Percentiles rank a stretch among this genome's conserved stretches.
Evolutionary conservation across 2,888 invertebrate genomes (phyloP).

Genomic region (Oxyteleia sp.): DNA sequence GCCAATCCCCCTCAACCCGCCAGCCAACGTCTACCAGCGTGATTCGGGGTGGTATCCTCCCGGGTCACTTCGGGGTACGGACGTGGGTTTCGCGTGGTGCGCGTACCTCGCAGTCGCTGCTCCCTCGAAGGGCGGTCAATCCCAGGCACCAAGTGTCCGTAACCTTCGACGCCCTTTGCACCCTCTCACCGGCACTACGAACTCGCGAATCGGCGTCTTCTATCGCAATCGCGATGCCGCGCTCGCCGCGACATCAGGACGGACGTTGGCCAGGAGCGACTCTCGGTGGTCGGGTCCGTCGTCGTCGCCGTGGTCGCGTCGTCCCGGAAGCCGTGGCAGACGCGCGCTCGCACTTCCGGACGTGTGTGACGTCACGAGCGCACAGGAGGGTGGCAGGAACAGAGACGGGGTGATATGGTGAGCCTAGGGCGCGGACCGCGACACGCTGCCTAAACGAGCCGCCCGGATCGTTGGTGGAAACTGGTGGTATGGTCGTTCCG

Average conservation of each 20-base stretch:
- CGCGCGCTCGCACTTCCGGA: slow-evolving; percentile 12
- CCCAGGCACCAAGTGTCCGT: slow-evolving; percentile 27
- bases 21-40: no score
- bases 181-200: slow-evolving; percentile 49
- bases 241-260: slow-evolving; percentile 52
- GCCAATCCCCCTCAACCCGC: no score
- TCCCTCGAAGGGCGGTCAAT: slow-evolving; percentile 13
- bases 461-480: slow-evolving; percentile 87
- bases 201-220: slow-evolving; percentile 42
- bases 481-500: slow-evolving; percentile 84
- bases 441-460: slow-evolving; percentile 85
- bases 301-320: slow-evolving; percentile 26
- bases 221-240: slow-evolving; percentile 27
- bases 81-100: slow-evolving; percentile 40
- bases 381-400: not conserved
- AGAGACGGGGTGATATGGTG: not conserved
- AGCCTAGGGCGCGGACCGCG: slow-evolving; percentile 64
- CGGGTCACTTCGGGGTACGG: slow-evolving; percentile 4
- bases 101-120: slow-evolving; percentile 43
- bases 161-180: slow-evolving; percentile 20
- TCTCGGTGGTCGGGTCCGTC: not conserved
- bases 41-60: not conserved
- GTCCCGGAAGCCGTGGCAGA: slow-evolving; percentile 18
- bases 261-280: slow-evolving; percentile 18
- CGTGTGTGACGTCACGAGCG: slow-evolving; percentile 15